These are phyloP conservation scores for Aix galericulata DNA, from an alignment of 2,113 vertebrate genomes.

Conservation along the genomic window DNA sequence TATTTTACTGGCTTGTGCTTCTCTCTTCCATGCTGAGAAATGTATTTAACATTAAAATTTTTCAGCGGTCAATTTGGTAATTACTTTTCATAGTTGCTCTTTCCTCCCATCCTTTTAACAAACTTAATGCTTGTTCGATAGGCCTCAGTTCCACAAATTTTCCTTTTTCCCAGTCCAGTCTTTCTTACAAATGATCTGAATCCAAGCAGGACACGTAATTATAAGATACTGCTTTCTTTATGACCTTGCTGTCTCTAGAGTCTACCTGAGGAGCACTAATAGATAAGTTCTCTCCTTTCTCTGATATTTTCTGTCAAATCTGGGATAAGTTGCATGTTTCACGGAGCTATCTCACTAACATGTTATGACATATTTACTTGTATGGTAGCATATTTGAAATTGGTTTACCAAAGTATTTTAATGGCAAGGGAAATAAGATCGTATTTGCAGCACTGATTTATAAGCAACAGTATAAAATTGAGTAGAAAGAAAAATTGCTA, in stretches of 20 bases:
- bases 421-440: not conserved
- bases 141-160: not conserved
- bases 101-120: not conserved
- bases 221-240: not conserved
- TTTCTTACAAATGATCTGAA: not conserved
- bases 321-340: not conserved
- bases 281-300: not conserved
- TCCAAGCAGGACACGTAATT: not conserved
- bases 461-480: not conserved
- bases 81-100: not conserved
- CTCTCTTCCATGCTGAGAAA: not conserved
- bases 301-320: not conserved
- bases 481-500: not conserved
- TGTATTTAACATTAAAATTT: not conserved
- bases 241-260: not conserved
- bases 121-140: not conserved
- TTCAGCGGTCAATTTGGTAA: not conserved
- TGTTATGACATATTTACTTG: not conserved
- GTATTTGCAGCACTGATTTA: not conserved
- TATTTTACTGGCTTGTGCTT: not conserved
- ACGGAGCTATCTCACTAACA: not conserved
- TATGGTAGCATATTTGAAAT: not conserved
- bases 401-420: not conserved
- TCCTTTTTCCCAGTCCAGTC: not conserved
- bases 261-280: not conserved